phyloP scores from a whole-genome alignment of 1,140 invertebrate species.

The Brachionus calyciflorus region DNA sequence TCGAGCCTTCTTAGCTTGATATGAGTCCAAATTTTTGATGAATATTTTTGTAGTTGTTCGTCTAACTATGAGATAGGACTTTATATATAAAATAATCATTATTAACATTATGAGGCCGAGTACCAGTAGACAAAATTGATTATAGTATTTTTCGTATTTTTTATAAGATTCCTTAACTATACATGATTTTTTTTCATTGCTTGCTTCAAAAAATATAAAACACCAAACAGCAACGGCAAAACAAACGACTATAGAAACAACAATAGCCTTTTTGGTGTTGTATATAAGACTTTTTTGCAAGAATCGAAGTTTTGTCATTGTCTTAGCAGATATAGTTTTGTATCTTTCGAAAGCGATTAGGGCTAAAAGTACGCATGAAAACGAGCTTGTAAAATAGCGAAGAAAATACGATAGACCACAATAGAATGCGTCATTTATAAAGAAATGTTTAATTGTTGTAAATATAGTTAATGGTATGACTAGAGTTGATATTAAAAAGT shows the following conservation, averaged over 20 bases:
- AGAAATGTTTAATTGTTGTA: not conserved
- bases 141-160: too few species aligned
- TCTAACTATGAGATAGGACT: constrained; percentile 18
- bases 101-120: not conserved
- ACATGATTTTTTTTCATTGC: not conserved
- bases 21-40: constrained; percentile 36
- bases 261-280: constrained; percentile 19
- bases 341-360: constrained; percentile 33
- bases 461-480: constrained; percentile 24
- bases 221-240: constrained; percentile 10
- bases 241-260: not conserved
- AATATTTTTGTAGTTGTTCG: not conserved
- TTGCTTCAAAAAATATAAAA: not conserved
- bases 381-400: constrained; percentile 35
- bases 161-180: not conserved
- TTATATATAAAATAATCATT: constrained; percentile 25
- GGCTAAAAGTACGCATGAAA: not conserved
- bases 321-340: constrained; percentile 36
- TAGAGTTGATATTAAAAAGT: not conserved
- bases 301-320: constrained; percentile 19
- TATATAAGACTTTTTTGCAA: constrained; percentile 24
- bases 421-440: constrained; percentile 14
- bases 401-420: constrained; percentile 24
- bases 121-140: not conserved
- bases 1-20: not conserved